A percentile compares a stretch with the other conserved stretches of the same genome.
Conservation (phyloP, 2,113 vertebrate species). For the Ceratotherium simum region DNA sequence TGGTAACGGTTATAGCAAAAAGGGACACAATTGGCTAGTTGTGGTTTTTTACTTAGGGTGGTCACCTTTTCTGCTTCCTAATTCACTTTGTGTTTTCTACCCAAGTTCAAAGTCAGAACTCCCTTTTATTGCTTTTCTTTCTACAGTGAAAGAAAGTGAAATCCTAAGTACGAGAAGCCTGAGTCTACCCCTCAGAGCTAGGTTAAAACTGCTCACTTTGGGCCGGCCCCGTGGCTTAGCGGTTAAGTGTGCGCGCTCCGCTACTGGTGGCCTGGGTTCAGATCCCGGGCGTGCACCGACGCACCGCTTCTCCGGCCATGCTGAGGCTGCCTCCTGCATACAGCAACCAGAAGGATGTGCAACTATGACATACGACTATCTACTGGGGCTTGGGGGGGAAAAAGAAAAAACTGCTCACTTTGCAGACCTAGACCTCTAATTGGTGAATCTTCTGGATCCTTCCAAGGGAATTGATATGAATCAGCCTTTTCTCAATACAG, state of each 20-base stretch:
- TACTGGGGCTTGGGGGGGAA: too few relatives aligned
- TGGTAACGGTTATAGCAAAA: not conserved
- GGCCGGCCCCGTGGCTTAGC: too few relatives aligned
- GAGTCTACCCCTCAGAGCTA: not conserved
- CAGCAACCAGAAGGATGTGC: too few relatives aligned
- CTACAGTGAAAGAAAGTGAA: not conserved
- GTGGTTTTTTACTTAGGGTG: not conserved
- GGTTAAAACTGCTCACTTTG: not conserved
- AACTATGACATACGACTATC: too few relatives aligned
- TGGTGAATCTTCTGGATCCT: not conserved
- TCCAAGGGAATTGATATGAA: not conserved
- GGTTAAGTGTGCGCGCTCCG: too few relatives aligned
- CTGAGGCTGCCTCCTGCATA: too few relatives aligned
- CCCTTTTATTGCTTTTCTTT: not conserved
- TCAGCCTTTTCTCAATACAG: not conserved
- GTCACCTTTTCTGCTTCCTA: not conserved
- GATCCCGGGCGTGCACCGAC: too few relatives aligned
- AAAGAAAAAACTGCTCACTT: not conserved
- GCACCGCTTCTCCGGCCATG: too few relatives aligned
- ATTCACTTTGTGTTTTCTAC: not conserved
- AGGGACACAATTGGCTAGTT: not conserved
- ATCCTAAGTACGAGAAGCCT: not conserved
- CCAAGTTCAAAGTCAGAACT: not conserved
- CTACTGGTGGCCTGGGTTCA: too few relatives aligned
- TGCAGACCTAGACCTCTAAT: not conserved